A percentile compares a stretch with the other conserved stretches of the same genome.
Conservation (phyloP, 2,888 invertebrate species). For the Stenolophus ochropezus region DNA sequence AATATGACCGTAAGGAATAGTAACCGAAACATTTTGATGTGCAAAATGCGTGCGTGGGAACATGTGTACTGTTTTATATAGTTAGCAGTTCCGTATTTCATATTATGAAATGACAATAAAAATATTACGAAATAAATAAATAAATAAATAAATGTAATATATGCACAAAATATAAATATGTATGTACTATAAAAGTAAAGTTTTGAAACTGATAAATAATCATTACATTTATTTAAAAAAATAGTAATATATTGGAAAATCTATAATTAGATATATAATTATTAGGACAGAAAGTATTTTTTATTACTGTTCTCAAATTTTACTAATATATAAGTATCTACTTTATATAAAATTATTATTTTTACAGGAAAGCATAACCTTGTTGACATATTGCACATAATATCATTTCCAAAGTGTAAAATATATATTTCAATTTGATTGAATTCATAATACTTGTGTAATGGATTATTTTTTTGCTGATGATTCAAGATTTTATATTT, state of each 20-base stretch:
- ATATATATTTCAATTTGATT: no score
- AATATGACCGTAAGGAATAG: neutral
- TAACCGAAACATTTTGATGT: neutral
- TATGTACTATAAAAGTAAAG: neutral
- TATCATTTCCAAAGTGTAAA: no score
- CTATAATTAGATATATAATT: neutral
- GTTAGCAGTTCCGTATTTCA: neutral
- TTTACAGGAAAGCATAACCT: no score
- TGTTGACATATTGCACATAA: no score
- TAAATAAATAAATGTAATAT: neutral
- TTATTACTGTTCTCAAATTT: no score
- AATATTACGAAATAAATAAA: neutral
- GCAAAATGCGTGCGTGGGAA: neutral
- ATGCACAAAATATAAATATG: neutral
- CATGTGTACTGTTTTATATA: neutral
- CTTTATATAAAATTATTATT: no score
- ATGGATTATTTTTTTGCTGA: no score
- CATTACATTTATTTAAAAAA: neutral
- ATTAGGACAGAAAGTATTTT: no score
- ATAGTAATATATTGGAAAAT: neutral
- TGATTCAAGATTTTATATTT: no score
- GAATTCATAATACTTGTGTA: no score
- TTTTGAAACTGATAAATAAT: neutral
- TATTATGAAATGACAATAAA: neutral
- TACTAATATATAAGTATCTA: no score